Conservation (phyloP, 2,797 vertebrate species). For the Amphiprion clarkii region DNA sequence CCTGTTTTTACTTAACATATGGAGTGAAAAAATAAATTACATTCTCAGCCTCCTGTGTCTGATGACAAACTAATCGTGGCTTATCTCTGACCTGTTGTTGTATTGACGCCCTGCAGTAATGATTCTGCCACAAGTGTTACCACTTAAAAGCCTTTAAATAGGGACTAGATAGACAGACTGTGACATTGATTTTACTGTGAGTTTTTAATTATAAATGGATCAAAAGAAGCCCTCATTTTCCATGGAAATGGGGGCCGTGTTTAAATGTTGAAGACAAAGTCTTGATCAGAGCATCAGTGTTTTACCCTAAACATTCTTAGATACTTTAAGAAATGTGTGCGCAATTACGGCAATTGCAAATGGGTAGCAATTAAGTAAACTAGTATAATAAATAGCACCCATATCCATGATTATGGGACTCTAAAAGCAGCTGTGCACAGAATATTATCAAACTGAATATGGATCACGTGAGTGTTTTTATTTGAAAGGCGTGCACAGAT, state of each 20-base stretch:
- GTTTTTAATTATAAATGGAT: slow-evolving; percentile 49
- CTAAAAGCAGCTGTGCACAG: too few relatives aligned
- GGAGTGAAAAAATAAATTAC: not conserved
- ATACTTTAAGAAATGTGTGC: too few relatives aligned
- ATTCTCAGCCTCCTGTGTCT: not conserved
- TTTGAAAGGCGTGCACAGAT: too few relatives aligned
- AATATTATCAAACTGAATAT: too few relatives aligned
- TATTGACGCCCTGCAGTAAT: slow-evolving; percentile 2
- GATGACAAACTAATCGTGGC: slow-evolving; percentile 19
- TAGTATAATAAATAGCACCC: too few relatives aligned
- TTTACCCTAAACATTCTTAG: not conserved
- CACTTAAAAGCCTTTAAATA: slow-evolving; percentile 4
- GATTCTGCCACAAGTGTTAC: not conserved
- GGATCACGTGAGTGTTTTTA: too few relatives aligned
- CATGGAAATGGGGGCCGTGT: not conserved
- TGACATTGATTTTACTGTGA: slow-evolving; percentile 4
- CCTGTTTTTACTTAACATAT: not conserved
- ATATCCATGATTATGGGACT: too few relatives aligned
- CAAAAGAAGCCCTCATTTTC: slow-evolving; percentile 18
- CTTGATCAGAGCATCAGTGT: not conserved
- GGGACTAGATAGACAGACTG: not conserved
- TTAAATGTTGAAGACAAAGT: not conserved
- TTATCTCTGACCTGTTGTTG: slow-evolving; percentile 15
- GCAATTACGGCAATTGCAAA: too few relatives aligned
- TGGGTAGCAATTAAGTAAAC: too few relatives aligned